Conservation (phyloP, 2,113 vertebrate genomes). For the Dipodomys stephensi region DNA sequence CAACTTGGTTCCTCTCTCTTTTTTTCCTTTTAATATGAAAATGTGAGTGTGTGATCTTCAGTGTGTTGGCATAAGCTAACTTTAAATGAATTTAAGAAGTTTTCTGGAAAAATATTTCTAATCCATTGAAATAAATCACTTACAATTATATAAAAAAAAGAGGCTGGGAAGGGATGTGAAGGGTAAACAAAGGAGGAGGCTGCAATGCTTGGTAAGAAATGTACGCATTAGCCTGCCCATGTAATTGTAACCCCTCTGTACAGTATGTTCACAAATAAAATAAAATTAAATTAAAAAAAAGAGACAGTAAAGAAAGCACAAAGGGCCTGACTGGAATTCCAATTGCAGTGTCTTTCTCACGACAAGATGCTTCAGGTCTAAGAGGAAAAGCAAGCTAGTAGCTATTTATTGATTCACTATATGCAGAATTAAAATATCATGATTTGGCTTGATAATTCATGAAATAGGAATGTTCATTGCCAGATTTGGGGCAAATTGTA, state of each 20-base stretch:
- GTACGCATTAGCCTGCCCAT: no score
- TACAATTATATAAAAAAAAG: constrained; percentile 78
- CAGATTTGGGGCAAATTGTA: neutral
- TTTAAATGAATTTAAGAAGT: constrained; percentile 85
- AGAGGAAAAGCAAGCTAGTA: constrained; percentile 43
- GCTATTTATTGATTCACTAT: constrained; percentile 56
- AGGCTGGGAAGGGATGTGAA: no score
- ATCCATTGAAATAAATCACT: constrained; percentile 90
- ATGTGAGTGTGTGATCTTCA: constrained; percentile 83
- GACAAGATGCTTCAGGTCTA: neutral
- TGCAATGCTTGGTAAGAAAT: no score
- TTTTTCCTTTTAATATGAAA: constrained; percentile 84
- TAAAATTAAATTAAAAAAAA: no score
- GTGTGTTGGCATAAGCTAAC: constrained; percentile 88
- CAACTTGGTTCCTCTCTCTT: constrained; percentile 83
- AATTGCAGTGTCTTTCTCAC: neutral
- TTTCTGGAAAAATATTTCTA: constrained; percentile 87
- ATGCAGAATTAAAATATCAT: neutral
- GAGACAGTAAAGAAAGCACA: constrained; percentile 49
- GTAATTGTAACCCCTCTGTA: no score
- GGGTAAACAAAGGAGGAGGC: no score
- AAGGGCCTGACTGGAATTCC: constrained; percentile 68
- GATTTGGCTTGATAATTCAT: constrained; percentile 50
- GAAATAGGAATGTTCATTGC: neutral
- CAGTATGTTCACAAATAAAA: no score